phyloP scores from a whole-genome alignment of 2,113 vertebrate species.

The Oryctolagus cuniculus region DNA sequence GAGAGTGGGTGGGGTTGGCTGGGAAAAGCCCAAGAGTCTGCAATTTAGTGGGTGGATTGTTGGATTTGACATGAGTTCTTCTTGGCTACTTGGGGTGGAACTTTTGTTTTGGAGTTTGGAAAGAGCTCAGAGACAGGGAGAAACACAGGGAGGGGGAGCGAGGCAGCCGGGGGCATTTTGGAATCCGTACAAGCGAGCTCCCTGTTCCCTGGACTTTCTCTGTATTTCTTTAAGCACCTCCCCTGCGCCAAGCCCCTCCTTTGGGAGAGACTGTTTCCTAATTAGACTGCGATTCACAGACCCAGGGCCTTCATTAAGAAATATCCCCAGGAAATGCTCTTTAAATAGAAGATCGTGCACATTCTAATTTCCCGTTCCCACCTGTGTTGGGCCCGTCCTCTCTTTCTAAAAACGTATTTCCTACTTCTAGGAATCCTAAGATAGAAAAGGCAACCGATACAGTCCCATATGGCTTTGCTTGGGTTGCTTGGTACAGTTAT shows the following conservation, averaged over 20 bases:
- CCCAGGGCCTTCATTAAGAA: constrained; percentile 71
- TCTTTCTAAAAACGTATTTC: constrained; percentile 43
- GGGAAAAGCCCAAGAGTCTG: constrained; percentile 69
- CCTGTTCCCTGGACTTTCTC: constrained; percentile 49
- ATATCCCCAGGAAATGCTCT: constrained; percentile 69
- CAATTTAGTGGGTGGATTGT: constrained; percentile 79
- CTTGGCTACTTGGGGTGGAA: constrained; percentile 81
- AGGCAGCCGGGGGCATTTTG: constrained; percentile 59
- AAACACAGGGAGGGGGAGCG: constrained; percentile 34
- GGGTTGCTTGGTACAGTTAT: constrained; percentile 25
- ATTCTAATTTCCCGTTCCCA: constrained; percentile 56
- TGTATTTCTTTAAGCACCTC: constrained; percentile 69
- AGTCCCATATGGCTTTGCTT: constrained; percentile 27
- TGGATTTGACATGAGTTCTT: constrained; percentile 79
- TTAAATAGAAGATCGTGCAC: constrained; percentile 50
- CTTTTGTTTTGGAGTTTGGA: constrained; percentile 81
- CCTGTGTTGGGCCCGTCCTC: constrained; percentile 45
- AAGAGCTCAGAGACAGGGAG: constrained; percentile 76
- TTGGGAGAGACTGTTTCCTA: constrained; percentile 72
- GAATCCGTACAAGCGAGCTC: constrained; percentile 68
- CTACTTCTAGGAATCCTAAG: constrained; percentile 68
- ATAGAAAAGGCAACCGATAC: neutral
- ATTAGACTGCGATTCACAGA: constrained; percentile 73
- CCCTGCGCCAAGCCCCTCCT: constrained; percentile 63
- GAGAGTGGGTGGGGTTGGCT: constrained; percentile 75